Evolutionary conservation across 2,888 invertebrate genomes (phyloP), one percentile per base, ranked within the genome.

Genomic region (Polylopha cassiicola): DNA sequence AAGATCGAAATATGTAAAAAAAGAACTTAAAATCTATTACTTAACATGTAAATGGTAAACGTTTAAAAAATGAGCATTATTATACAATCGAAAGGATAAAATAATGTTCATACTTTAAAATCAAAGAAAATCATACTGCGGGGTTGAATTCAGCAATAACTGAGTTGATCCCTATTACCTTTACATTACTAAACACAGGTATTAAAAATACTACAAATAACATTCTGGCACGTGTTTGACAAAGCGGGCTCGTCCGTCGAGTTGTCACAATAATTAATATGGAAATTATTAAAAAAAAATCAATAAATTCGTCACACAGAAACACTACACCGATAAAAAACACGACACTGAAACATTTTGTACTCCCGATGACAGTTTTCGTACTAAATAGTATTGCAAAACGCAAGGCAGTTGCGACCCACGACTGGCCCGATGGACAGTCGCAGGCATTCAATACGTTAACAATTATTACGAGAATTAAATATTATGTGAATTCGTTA

Each of bases 1-100:
- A 67, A 68, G 58, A 64, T 66, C 58, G 56, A 70, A 67, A 57
- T 51, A 50, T 60, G 57, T 62, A 69, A 65, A 69, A n/a, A n/a
- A 65, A 58, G 59, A 79, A 77, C 77, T 75, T 78, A 79, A 67
- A 62, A 62, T 53, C 67, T 77, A 78, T 64, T 51, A 61, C 71
- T 67, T 74, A 79, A 66, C 52, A 61, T 70, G 66, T 76, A 58
- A 77, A 74, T 79, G 81, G 79, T 81, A 81, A 73, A 77, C 79
- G 77, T 74, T 77, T 73, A 63, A 73, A 72, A 59, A 78, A 79
- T 82, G 84, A 84, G 84, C 84, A 82, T 81, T 78, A 73, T n/a
- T 67, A 73, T 61, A 74, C 79, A 76, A 80, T 72, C 63, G 72
- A 64, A 63, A 60, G 73, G 78, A 76, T 80, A 81, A 80, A n/a